A percentile compares a stretch with the other conserved stretches of the same genome.
Evolutionary conservation across 2,797 vertebrate species (phyloP).

Genomic region (Erethizon dorsatum): DNA sequence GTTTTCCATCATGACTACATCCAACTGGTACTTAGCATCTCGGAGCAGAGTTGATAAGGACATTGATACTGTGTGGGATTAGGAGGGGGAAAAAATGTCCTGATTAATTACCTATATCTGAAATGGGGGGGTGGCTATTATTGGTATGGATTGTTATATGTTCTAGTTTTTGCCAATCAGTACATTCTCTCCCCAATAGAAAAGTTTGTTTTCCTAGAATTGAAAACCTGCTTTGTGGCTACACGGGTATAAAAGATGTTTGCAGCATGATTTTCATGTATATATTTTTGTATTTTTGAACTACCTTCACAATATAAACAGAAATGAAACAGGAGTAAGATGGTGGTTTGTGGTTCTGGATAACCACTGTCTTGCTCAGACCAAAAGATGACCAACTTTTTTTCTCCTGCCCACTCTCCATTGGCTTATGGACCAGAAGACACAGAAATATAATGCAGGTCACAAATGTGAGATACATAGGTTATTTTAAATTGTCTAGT

Average conservation of each 20-base stretch:
- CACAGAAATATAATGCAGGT: constrained; percentile 1
- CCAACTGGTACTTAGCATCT: background rate
- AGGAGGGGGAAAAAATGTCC: background rate
- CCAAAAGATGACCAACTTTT: background rate
- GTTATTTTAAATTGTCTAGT: constrained; percentile 33
- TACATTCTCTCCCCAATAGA: background rate
- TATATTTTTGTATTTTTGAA: background rate
- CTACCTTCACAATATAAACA: constrained; percentile 25
- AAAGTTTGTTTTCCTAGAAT: constrained; percentile 52
- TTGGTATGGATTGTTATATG: background rate
- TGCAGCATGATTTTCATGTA: constrained; percentile 3
- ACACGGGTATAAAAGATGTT: constrained; percentile 31
- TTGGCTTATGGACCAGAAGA: background rate
- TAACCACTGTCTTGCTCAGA: background rate
- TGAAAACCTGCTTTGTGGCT: constrained; percentile 48
- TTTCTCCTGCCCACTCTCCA: background rate
- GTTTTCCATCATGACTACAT: background rate
- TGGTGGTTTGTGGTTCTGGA: background rate
- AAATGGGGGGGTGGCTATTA: background rate
- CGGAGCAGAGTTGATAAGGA: background rate
- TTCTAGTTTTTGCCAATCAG: constrained; percentile 11
- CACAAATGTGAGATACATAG: background rate
- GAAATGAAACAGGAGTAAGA: constrained; percentile 39
- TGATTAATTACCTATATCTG: constrained; percentile 6
- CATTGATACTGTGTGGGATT: background rate